Percentiles rank a stretch among this genome's conserved stretches.
phyloP scores from a whole-genome alignment of 2,797 vertebrate genomes.

The Syngnathus acus region DNA sequence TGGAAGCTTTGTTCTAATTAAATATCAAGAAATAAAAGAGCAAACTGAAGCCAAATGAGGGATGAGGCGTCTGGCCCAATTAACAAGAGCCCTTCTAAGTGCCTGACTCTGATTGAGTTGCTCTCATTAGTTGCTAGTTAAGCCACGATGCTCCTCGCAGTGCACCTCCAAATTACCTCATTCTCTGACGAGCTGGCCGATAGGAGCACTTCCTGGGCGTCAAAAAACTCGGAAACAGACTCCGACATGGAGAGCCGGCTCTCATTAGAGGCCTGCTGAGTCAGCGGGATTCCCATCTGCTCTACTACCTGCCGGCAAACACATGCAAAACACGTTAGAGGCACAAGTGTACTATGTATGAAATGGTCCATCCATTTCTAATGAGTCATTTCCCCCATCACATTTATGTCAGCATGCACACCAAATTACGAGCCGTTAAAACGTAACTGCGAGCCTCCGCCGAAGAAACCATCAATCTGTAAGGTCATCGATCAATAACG shows the following conservation, averaged over 20 bases:
- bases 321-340: not conserved
- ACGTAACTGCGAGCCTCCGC: constrained; percentile 28
- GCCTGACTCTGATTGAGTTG: constrained; percentile 15
- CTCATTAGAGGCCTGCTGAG: constrained; percentile 93
- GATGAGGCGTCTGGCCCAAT: constrained; percentile 5
- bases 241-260: constrained; percentile 98
- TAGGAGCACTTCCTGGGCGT: constrained; percentile 96
- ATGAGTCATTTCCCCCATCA: constrained; percentile 51
- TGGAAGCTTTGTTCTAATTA: constrained; percentile 13
- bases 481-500: constrained; percentile 44
- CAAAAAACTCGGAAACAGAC: constrained; percentile 97
- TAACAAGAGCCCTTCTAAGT: constrained; percentile 9
- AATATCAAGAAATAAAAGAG: constrained; percentile 8
- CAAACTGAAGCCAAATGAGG: constrained; percentile 3
- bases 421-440: constrained; percentile 39
- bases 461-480: constrained; percentile 40
- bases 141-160: not conserved
- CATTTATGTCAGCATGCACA: constrained; percentile 41
- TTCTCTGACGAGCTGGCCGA: constrained; percentile 98
- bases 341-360: constrained; percentile 8
- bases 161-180: constrained; percentile 71
- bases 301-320: constrained; percentile 71
- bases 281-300: constrained; percentile 88
- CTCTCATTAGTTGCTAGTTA: constrained; percentile 37
- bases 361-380: constrained; percentile 30